A percentile compares a stretch with the other conserved stretches of the same genome.
Evolutionary conservation across 1,140 invertebrate species (phyloP).

Genomic region (Tetraneura akinire): DNA sequence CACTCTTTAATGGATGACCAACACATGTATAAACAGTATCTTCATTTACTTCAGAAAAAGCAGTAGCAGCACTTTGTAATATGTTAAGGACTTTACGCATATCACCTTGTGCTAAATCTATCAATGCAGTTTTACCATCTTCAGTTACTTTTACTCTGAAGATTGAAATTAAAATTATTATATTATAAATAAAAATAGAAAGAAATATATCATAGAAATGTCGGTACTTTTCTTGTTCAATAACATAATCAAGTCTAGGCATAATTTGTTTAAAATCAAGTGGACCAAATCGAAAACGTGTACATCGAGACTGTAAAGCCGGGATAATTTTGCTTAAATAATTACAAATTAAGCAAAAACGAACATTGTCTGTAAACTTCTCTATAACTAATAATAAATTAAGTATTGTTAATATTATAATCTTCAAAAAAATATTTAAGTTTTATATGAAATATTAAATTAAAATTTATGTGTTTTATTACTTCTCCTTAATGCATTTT

Average conservation of each 20-base stretch:
- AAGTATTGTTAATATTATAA: not conserved
- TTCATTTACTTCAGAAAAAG: slow-evolving; percentile 84
- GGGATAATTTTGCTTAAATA: slow-evolving; percentile 98
- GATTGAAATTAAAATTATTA: slow-evolving; percentile 52
- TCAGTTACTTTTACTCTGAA: slow-evolving; percentile 80
- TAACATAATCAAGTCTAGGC: slow-evolving; percentile 84
- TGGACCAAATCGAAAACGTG: slow-evolving; percentile 95
- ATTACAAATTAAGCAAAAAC: slow-evolving; percentile 99
- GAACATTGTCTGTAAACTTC: slow-evolving; percentile 96
- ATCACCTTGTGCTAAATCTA: slow-evolving; percentile 91
- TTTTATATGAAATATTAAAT: not conserved
- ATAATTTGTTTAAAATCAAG: slow-evolving; percentile 83
- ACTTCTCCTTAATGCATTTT: slow-evolving; percentile 96
- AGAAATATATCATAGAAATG: slow-evolving; percentile 51
- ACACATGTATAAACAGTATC: slow-evolving; percentile 95
- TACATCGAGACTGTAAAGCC: slow-evolving; percentile 96
- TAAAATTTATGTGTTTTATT: slow-evolving; percentile 52
- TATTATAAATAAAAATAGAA: slow-evolving; percentile 44
- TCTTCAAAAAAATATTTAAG: not conserved
- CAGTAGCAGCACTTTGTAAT: slow-evolving; percentile 87
- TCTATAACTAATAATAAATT: slow-evolving; percentile 84
- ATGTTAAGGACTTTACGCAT: slow-evolving; percentile 98
- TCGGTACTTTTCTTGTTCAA: slow-evolving; percentile 80
- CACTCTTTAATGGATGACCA: slow-evolving; percentile 87
- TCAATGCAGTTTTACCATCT: slow-evolving; percentile 87